A percentile compares a stretch with the other conserved stretches of the same genome.
phyloP scores from a whole-genome alignment of 2,113 vertebrate genomes.

The Vulpes vulpes region DNA sequence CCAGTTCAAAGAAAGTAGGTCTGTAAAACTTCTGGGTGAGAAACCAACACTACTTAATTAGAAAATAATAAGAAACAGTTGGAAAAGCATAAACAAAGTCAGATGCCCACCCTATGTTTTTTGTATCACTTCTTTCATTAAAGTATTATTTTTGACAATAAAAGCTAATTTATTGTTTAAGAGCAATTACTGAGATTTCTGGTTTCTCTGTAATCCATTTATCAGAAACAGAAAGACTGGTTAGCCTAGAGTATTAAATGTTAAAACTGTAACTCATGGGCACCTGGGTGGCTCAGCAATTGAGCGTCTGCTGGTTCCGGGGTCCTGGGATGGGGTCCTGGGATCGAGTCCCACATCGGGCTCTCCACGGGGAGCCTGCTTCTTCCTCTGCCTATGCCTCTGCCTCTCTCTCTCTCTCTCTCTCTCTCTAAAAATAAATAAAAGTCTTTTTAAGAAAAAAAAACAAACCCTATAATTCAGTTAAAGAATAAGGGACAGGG shows the following conservation, averaged over 20 bases:
- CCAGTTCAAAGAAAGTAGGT: background rate
- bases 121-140: background rate
- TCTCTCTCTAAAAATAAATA: too few relatives aligned
- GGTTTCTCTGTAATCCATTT: background rate
- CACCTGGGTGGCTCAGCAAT: too few relatives aligned
- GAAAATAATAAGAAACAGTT: constrained; percentile 21
- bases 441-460: too few relatives aligned
- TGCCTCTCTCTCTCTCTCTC: too few relatives aligned
- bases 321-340: too few relatives aligned
- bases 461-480: background rate
- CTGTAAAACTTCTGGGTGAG: background rate
- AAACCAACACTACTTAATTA: background rate
- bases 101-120: background rate
- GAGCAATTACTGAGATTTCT: constrained; percentile 32
- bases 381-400: too few relatives aligned
- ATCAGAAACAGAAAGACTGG: constrained; percentile 36
- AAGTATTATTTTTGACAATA: constrained; percentile 37
- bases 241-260: background rate
- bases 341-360: too few relatives aligned
- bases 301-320: too few relatives aligned
- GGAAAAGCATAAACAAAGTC: background rate
- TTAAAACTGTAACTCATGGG: background rate
- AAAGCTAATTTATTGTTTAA: constrained; percentile 46
- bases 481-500: background rate
- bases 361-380: too few relatives aligned